Conservation (phyloP, 2,888 invertebrate species). For the Scotopteryx bipunctaria region DNA sequence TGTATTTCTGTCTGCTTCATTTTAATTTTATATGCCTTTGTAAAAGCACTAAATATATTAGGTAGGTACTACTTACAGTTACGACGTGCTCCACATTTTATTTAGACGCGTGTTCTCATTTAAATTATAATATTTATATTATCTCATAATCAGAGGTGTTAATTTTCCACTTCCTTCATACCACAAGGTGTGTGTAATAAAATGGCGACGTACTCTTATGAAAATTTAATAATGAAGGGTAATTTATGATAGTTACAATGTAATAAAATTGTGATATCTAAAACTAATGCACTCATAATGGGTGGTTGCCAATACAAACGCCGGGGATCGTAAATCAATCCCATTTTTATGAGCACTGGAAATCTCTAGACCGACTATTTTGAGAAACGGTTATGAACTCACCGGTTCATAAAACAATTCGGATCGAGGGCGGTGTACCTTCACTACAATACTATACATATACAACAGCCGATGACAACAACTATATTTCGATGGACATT, state of each 20-base stretch:
- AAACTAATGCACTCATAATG: conserved; percentile 51
- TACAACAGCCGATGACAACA: too few relatives aligned
- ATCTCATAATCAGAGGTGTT: too few relatives aligned
- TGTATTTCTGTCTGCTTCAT: too few relatives aligned
- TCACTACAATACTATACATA: conserved; percentile 6
- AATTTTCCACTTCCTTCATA: conserved; percentile 22
- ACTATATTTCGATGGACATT: conserved; percentile 12
- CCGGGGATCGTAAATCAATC: conserved; percentile 64
- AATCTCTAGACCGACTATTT: conserved; percentile 61
- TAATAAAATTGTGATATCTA: conserved; percentile 45
- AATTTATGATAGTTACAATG: conserved; percentile 42
- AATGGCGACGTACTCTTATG: conserved; percentile 5
- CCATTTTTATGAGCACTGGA: conserved; percentile 68
- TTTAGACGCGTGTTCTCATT: neutral
- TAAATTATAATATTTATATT: too few relatives aligned
- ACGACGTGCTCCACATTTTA: neutral
- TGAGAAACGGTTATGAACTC: conserved; percentile 62
- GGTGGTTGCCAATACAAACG: conserved; percentile 64
- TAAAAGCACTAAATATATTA: too few relatives aligned
- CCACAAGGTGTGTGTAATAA: conserved; percentile 17
- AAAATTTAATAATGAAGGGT: conserved; percentile 40
- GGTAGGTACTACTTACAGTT: neutral
- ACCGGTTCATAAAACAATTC: conserved; percentile 62
- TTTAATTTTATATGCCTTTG: too few relatives aligned
- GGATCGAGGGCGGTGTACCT: conserved; percentile 46